Conservation (phyloP, 2,113 vertebrate genomes). For the Seriola quinqueradiata region DNA sequence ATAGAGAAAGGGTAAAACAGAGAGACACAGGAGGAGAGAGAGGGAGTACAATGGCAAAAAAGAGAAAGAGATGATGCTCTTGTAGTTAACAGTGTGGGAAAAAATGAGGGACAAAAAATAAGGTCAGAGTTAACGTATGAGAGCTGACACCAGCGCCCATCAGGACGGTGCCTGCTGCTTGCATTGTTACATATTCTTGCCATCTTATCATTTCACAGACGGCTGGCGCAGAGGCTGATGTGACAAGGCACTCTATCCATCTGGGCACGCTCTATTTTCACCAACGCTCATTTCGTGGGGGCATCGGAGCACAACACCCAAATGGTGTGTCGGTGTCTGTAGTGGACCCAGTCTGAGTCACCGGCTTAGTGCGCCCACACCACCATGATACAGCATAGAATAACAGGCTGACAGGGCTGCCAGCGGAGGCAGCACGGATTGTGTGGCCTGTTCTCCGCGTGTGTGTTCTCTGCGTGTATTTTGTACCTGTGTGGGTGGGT, state of each 20-base stretch:
- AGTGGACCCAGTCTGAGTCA: slow-evolving; percentile 79
- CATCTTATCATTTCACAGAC: slow-evolving; percentile 73
- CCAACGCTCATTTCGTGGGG: slow-evolving; percentile 67
- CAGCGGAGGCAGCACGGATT: slow-evolving; percentile 49
- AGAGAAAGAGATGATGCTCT: slow-evolving; percentile 20
- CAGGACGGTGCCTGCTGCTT: slow-evolving; percentile 47
- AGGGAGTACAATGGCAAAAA: slow-evolving; percentile 20
- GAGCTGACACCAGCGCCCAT: slow-evolving; percentile 47
- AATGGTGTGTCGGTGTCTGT: slow-evolving; percentile 76
- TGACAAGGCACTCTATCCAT: slow-evolving; percentile 69
- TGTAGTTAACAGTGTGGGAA: slow-evolving; percentile 66
- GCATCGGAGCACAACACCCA: slow-evolving; percentile 70
- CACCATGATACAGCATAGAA: slow-evolving; percentile 65
- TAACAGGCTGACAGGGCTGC: slow-evolving; percentile 65
- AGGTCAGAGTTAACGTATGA: slow-evolving; percentile 66
- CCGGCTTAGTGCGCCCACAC: slow-evolving; percentile 67
- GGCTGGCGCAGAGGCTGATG: slow-evolving; percentile 60
- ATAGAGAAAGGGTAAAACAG: slow-evolving; percentile 33
- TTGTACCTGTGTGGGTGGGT: slow-evolving; percentile 70
- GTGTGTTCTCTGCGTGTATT: slow-evolving; percentile 51
- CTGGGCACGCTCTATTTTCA: slow-evolving; percentile 75
- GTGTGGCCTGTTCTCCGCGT: slow-evolving; percentile 32
- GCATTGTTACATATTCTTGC: slow-evolving; percentile 69
- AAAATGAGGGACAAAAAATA: slow-evolving; percentile 49
- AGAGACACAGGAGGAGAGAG: slow-evolving; percentile 10